These are phyloP conservation scores for Rutpela maculata DNA, from an alignment of 2,888 invertebrate genomes.

Conservation along the genomic window DNA sequence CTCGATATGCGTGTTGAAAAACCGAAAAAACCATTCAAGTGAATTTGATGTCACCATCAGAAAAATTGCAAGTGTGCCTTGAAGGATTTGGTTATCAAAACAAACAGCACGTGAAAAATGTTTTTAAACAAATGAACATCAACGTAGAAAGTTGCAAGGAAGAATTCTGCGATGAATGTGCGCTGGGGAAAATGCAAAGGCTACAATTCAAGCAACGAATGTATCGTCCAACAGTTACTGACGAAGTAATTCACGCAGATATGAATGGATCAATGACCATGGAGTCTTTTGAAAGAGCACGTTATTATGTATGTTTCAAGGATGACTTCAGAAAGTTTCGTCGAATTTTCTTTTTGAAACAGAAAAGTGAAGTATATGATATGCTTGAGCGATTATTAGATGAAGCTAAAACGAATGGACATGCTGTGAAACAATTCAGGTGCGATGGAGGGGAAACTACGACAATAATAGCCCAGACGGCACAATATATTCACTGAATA, in stretches of 20 bases:
- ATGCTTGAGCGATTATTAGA: neutral
- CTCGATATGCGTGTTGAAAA: neutral
- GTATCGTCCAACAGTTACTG: neutral
- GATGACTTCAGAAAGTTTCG: neutral
- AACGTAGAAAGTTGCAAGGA: neutral
- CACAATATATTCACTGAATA: too few species aligned
- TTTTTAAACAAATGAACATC: neutral
- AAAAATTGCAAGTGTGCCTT: too few species aligned
- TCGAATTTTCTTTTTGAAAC: neutral
- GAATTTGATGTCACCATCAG: too few species aligned
- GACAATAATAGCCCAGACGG: too few species aligned
- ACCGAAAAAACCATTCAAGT: too few species aligned
- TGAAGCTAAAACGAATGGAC: neutral
- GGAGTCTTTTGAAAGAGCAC: neutral
- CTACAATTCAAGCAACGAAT: neutral
- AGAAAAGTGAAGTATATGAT: neutral
- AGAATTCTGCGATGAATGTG: neutral
- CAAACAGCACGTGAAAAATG: too few species aligned
- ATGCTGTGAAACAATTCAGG: neutral
- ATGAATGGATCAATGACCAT: neutral
- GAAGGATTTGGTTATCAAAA: too few species aligned
- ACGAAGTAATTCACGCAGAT: neutral
- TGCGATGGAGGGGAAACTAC: neutral
- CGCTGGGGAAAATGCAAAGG: neutral
- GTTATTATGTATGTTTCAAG: neutral